These are phyloP conservation scores for Malurus melanocephalus DNA, from an alignment of 2,113 vertebrate genomes.

Conservation along the genomic window DNA sequence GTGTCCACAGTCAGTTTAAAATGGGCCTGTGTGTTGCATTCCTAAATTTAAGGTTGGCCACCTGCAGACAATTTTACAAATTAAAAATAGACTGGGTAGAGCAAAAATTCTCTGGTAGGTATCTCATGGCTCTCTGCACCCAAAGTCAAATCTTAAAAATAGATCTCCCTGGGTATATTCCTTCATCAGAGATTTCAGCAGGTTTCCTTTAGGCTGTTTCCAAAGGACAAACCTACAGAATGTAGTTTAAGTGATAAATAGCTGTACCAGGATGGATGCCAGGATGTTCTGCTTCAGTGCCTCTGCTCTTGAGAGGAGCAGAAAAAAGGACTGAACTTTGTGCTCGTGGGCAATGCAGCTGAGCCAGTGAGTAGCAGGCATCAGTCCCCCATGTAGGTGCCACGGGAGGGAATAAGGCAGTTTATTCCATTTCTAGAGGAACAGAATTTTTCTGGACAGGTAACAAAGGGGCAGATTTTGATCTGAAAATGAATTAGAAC, in stretches of 20 bases:
- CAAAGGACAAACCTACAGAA: not conserved
- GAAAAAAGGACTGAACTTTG: not conserved
- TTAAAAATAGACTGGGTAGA: not conserved
- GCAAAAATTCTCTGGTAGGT: not conserved
- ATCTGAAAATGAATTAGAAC: not conserved
- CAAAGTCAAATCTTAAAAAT: not conserved
- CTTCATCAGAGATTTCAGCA: rapidly evolving
- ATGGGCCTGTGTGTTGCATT: not conserved
- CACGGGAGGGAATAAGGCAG: not conserved
- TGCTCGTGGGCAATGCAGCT: rapidly evolving
- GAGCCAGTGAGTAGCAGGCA: rapidly evolving
- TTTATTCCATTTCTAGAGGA: not conserved
- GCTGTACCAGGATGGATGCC: not conserved
- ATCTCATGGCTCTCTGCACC: not conserved
- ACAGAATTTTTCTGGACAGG: not conserved
- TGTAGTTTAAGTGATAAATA: not conserved
- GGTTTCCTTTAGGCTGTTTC: not conserved
- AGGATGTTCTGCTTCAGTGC: not conserved
- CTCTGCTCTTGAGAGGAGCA: not conserved
- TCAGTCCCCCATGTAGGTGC: not conserved
- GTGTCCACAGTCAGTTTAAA: not conserved
- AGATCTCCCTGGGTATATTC: not conserved
- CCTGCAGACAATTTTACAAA: not conserved
- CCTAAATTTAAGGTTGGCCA: not conserved
- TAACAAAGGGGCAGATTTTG: not conserved